Evolutionary conservation across 2,797 vertebrate genomes (phyloP), one percentile per base, ranked within the genome.

Genomic region (Sebastes nivosus): DNA sequence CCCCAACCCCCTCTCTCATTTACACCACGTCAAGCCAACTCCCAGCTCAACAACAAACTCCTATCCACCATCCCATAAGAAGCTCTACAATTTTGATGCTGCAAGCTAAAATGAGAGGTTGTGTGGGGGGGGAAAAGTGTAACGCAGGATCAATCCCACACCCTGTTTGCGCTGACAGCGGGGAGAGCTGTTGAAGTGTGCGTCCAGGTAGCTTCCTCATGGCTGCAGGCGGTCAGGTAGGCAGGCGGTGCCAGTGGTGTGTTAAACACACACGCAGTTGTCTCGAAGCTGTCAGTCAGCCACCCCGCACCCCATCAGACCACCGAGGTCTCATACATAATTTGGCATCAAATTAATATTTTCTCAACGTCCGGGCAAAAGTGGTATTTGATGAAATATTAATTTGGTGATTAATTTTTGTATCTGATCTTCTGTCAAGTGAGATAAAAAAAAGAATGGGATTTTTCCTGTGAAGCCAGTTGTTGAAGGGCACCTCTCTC

Each of bases 321-420:
- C 90, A 89, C 91, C 74, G 77, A 83, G 88, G 88, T 83, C 92
- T 93, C 92, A 93, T 94, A 78, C 89, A 93, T 94, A 92, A 95
- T 94, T 93, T 90, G 88, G 75, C 86, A 84, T 91, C 86, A 89
- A 94, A 95, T 93, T 38, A 93, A 93, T 92, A 91, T 93, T 93
- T 93, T 80, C 86, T 85, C 86, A 70, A 73, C 30, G 36, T 90
- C 77, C 88, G 86, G 85, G 84, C 78, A 90, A 92, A 91, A 91
- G 90, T 77, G 72, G 82, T 80, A 89, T 95, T 93, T 94, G 92
- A 95, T 95, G 81, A 94, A 95, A 94, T 94, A 94, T 95, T 93
- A 81, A 93, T 92, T 88, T 73, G 67, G 84, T 86, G 92, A 93
- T 92, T 93, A 89, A 90, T 92, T 93, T 94, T 91, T 88, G 89